These are phyloP conservation scores for Scaptomyza reducta DNA, from an alignment of 2,888 invertebrate species.

Conservation along the genomic window DNA sequence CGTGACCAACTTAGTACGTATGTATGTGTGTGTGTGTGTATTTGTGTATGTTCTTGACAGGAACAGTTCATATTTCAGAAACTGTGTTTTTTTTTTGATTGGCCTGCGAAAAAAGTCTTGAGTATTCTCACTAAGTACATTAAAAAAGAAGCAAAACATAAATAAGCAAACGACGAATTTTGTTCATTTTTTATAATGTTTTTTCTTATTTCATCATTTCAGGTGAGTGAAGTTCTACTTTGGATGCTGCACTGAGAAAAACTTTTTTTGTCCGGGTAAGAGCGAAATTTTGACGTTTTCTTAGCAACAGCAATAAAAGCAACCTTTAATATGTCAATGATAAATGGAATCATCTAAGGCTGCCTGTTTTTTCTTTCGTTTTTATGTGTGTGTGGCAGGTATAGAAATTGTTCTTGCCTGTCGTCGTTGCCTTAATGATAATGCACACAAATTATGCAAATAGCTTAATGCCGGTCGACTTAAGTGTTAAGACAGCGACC, in stretches of 20 bases:
- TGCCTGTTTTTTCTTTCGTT: background rate
- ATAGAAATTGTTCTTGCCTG: slow-evolving; percentile 29
- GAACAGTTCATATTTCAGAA: background rate
- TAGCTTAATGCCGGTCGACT: slow-evolving; percentile 73
- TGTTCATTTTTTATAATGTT: background rate
- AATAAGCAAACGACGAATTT: background rate
- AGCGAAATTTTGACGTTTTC: slow-evolving; percentile 22
- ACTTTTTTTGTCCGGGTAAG: slow-evolving; percentile 22
- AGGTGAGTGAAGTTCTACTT: slow-evolving; percentile 59
- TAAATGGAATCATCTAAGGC: slow-evolving; percentile 50
- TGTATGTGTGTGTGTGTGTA: too few relatives aligned
- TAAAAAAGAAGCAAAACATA: slow-evolving; percentile 1
- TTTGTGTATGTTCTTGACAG: too few relatives aligned
- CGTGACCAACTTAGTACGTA: too few relatives aligned
- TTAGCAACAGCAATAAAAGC: background rate
- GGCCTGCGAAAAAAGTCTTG: background rate
- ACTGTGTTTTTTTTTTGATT: background rate
- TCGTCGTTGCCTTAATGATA: slow-evolving; percentile 54
- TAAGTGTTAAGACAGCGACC: slow-evolving; percentile 64
- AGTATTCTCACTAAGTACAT: slow-evolving; percentile 23
- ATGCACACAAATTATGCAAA: slow-evolving; percentile 76
- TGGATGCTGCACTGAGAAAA: slow-evolving; percentile 1
- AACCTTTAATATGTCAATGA: slow-evolving; percentile 64
- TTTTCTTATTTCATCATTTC: slow-evolving; percentile 41
- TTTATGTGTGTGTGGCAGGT: slow-evolving; percentile 1